Base-by-base conservation (phyloP, 2,888 invertebrate species). In the Steinernema hermaphroditum region DNA sequence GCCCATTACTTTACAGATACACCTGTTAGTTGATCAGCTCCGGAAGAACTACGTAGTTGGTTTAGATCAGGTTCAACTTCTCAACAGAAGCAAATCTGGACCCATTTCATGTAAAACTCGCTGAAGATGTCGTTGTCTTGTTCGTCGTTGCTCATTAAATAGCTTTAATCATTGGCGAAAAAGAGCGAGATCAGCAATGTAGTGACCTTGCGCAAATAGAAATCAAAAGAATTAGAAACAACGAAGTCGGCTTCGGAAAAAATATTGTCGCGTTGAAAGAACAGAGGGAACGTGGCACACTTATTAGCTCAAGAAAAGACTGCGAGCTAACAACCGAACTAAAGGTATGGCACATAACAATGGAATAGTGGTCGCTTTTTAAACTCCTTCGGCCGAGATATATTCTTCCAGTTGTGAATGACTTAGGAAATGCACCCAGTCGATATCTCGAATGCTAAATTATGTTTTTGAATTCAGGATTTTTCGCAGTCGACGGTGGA, bases 391-490 rank as follows among this genome's bases (percentile, higher is more conserved):
- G 32, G 76, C 75, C 54, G 83, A 84, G 70, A 84, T 84, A 77
- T 80, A 84, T 70, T 84, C 83, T 71, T 84, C 82, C 44, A 83
- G 71, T 72, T 83, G 81, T 50, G 79, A 77, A 29, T 81, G 82
- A 34, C 82, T 81, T 69, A 85, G 70, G 77, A 78, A 83, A 41
- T 85, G 82, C 22, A 76, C 81, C 85, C 85, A 85, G 71, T 85
- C 84, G 57, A 85, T 81, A 72, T 85, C 84, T 69, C 82, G 82
- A 8, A 80, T 73, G 43, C 77, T 80, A 69, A 72, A 80, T 79
- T 70, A 34, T 22, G 19, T 27, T 32, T n/a, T n/a, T 24, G 29
- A 70, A 19, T 19, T 34, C 0, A 2, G 16, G 22, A 70, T 22
- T 2, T 22, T 24, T 70, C 44, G n/a, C n/a, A n/a, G n/a, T n/a